Conservation (phyloP, 2,888 invertebrate species). For the Pseudolycoriella hygida region DNA sequence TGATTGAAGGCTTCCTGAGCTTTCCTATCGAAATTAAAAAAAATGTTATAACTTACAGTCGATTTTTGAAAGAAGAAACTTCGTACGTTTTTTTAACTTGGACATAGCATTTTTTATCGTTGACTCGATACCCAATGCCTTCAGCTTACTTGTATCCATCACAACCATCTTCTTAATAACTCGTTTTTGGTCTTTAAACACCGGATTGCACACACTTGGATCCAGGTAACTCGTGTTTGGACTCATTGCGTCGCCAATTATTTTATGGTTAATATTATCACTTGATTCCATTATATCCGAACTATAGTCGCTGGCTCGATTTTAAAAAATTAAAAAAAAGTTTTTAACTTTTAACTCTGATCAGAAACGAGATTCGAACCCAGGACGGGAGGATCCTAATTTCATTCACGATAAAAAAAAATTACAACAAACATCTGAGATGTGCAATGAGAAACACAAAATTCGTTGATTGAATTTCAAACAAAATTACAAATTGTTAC, state of each 20-base stretch:
- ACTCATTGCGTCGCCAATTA: no score
- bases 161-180: constrained; percentile 20
- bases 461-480: no score
- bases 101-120: constrained; percentile 21
- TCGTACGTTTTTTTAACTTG: constrained; percentile 8
- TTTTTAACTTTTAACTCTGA: background rate
- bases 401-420: background rate
- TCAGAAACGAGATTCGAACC: background rate
- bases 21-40: no score
- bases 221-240: no score
- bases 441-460: no score
- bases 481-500: no score
- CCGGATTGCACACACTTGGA: no score
- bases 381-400: background rate
- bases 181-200: constrained; percentile 11
- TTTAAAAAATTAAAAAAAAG: background rate
- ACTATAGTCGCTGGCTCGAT: background rate
- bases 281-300: background rate
- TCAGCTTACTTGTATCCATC: constrained; percentile 22
- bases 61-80: no score
- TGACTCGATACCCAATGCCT: constrained; percentile 20
- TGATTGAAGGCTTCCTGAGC: no score
- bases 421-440: no score
- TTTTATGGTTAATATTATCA: no score
- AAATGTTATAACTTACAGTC: background rate